Evolutionary conservation across 2,797 vertebrate genomes (phyloP), one percentile per base, ranked within the genome.

Genomic region (Mastacembelus armatus): DNA sequence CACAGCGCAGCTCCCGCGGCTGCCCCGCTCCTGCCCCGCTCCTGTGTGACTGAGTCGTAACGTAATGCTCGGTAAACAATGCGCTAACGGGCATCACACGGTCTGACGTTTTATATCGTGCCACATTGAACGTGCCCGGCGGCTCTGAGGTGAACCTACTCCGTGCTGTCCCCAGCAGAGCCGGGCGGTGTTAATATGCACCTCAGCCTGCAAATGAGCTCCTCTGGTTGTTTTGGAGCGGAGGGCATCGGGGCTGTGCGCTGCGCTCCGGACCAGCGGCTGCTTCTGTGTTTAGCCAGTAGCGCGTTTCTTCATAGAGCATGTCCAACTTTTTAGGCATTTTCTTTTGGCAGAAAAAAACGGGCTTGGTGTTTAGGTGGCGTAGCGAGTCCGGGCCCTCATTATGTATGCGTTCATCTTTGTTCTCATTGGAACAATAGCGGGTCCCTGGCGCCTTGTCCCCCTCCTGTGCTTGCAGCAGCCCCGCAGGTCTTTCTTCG

Each of bases 361-460:
- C n/a, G 27, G 49, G 7, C 0, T 11, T 14, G 4, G 29, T 42
- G 35, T 67, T 44, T 4, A 33, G 11, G 27, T 26, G 21, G 7
- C 4, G 27, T 2, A 32, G 55, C 4, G 44, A 51, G 29, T 15
- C 16, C 27, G 66, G 88, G 86, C 88, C 83, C 70, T 83, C 80
- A 81, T 90, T 86, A 85, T 68, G 83, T 88, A 88, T 85, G 75
- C 76, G 83, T 84, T 87, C 83, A 93, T 90, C 92, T 93, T 94
- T 93, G 92, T 93, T 94, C 91, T 85, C 85, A 89, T 59, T 78
- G 84, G 86, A 90, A 94, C 93, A 94, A 94, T 93, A 84, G 91
- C 85, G 51, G 51, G 67, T 71, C 80, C 79, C 82, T 77, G 62
- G 84, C 87, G 72, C 65, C 85, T 45, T 29, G 52, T 74, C 67